phyloP scores from a whole-genome alignment of 2,113 vertebrate species.

The Tricholaema leucomelas region DNA sequence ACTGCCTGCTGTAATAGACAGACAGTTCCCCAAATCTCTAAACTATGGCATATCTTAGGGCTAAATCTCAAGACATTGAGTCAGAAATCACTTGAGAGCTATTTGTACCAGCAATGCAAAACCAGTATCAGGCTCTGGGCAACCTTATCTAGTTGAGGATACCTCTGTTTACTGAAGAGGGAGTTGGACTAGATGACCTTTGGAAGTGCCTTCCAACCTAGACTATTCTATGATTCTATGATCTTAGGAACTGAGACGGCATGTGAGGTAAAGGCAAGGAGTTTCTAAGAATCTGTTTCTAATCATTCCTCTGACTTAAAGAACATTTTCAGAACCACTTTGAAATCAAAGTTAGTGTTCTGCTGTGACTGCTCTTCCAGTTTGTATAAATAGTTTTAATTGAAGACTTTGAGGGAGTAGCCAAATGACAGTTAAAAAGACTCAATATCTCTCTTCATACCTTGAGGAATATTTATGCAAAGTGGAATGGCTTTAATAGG shows the following conservation, averaged over 20 bases:
- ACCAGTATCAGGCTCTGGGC: neutral
- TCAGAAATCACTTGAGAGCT: neutral
- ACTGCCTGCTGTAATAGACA: neutral
- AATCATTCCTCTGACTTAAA: neutral
- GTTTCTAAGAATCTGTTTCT: neutral
- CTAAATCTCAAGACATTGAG: neutral
- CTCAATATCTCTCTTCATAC: neutral
- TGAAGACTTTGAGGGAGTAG: conserved; percentile 7
- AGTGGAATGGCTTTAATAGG: neutral
- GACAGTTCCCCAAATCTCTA: neutral
- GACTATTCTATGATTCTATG: too few relatives aligned
- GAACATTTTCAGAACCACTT: neutral
- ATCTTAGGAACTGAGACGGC: neutral
- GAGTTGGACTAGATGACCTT: too few relatives aligned
- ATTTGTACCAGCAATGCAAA: neutral
- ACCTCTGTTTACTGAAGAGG: too few relatives aligned
- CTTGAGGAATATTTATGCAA: neutral
- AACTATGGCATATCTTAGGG: neutral
- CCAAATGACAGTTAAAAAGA: neutral
- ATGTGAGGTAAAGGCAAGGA: neutral
- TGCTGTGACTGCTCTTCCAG: neutral
- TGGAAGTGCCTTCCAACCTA: too few relatives aligned
- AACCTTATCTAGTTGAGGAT: too few relatives aligned
- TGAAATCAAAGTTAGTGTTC: neutral
- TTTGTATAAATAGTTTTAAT: conserved; percentile 6